Base-by-base conservation (phyloP, 2,113 vertebrate genomes). In the Gobiocypris rarus region DNA sequence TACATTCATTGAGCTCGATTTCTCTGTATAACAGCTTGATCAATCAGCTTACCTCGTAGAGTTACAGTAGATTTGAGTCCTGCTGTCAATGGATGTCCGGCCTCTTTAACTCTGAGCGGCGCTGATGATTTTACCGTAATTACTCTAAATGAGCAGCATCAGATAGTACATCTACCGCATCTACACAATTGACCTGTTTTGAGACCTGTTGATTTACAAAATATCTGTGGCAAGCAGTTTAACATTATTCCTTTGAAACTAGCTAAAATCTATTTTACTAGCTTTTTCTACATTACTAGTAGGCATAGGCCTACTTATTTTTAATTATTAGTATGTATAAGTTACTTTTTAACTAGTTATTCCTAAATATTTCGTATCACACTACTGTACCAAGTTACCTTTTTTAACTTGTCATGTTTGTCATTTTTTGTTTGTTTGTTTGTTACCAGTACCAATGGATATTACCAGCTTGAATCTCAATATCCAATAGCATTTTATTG, bases 31-130 rank as follows among this genome's bases (percentile, higher is more conserved):
- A 38, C 1, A 28, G 14, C 9, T 26, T 31, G n/a, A 65, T 48
- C 3, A 48, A 19, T 48, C 9, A 9, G 24, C 58, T 79, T 63
- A 79, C 77, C 77, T 79, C 58, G 58, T 28, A 48, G 24, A 63
- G 77, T 28, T 28, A 38, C 56, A 19, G 77, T 24, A 28, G 56
- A 63, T 43, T 28, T 26, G n/a, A 58, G 10, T 11, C 4, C n/a
- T 10, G 38, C 58, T 79, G 77, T 48, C 77, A 79, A 15, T 43
- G 7, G 3, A 65, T 28, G 58, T 45, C 28, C 14, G 54, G n/a
- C n/a, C 43, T 56, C 19, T 15, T 77, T 34, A 24, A 59, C 54
- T 28, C 52, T 58, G 2, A 58, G 38, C 41, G 38, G 38, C 41
- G 38, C 9, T 48, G 41, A 1, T 3, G 77, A 7, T 28, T 22